These are phyloP conservation scores for Andrena marginata DNA, from an alignment of 2,888 invertebrate species.

Conservation along the genomic window DNA sequence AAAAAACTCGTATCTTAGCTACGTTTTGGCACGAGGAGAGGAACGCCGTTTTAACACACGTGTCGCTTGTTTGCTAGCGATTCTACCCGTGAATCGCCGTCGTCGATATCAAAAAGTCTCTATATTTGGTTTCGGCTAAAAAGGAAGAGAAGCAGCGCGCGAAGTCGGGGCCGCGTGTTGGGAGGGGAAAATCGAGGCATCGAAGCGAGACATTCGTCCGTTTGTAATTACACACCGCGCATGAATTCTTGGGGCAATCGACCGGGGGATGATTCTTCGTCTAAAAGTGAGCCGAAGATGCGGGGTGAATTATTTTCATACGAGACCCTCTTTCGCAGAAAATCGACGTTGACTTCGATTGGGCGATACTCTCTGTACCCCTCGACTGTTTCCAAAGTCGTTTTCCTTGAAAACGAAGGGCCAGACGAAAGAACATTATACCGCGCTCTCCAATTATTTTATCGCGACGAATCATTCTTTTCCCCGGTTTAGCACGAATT, in stretches of 20 bases:
- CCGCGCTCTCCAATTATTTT: too few relatives aligned
- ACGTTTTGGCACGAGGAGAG: slow-evolving; percentile 75
- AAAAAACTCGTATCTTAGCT: slow-evolving; percentile 68
- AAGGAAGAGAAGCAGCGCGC: slow-evolving; percentile 53
- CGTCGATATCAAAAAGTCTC: slow-evolving; percentile 64
- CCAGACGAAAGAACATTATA: too few relatives aligned
- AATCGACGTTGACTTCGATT: too few relatives aligned
- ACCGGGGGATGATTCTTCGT: background rate
- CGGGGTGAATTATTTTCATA: background rate
- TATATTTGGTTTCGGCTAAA: slow-evolving; percentile 52
- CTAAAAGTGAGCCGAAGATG: background rate
- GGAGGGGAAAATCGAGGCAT: background rate
- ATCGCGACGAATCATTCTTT: too few relatives aligned
- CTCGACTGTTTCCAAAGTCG: too few relatives aligned
- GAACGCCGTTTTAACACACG: slow-evolving; percentile 70
- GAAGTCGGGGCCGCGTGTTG: slow-evolving; percentile 3
- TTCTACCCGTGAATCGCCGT: slow-evolving; percentile 46
- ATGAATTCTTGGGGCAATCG: background rate
- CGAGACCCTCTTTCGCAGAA: background rate
- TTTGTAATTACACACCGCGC: background rate
- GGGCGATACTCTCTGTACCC: too few relatives aligned
- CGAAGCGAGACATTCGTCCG: background rate
- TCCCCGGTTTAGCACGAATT: too few relatives aligned
- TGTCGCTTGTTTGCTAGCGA: slow-evolving; percentile 48
- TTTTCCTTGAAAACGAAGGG: too few relatives aligned